Conservation (phyloP, 2,888 invertebrate genomes). For the Empis stercorea region DNA sequence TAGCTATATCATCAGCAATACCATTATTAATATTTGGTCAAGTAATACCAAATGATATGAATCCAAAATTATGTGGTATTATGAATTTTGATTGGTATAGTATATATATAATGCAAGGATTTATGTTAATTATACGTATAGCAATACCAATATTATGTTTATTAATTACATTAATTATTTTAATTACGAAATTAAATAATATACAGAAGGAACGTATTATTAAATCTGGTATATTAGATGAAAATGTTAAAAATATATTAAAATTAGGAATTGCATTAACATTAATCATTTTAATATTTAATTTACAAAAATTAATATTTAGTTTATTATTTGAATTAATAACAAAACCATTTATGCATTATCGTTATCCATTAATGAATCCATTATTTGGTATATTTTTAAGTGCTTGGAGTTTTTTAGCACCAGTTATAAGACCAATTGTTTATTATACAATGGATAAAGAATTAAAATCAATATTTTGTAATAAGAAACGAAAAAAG, state of each 20-base stretch:
- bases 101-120: constrained; percentile 12
- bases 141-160: constrained; percentile 10
- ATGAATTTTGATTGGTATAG: constrained; percentile 12
- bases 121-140: constrained; percentile 10
- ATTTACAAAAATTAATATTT: constrained; percentile 12
- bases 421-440: constrained; percentile 10
- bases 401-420: constrained; percentile 9
- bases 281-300: constrained; percentile 10
- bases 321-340: constrained; percentile 14
- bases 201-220: neutral
- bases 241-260: constrained; percentile 10
- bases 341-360: constrained; percentile 12
- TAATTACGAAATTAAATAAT: constrained; percentile 3
- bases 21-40: constrained; percentile 26
- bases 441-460: constrained; percentile 10
- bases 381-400: constrained; percentile 7
- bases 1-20: constrained; percentile 44
- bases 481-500: too few species aligned
- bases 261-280: constrained; percentile 10
- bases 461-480: neutral
- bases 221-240: constrained; percentile 8
- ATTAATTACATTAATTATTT: constrained; percentile 6
- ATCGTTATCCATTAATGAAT: constrained; percentile 12
- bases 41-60: constrained; percentile 10
- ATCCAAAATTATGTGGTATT: constrained; percentile 11